Evolutionary conservation across 2,797 vertebrate species (phyloP), one percentile per base, ranked within the genome.

Genomic region (Spizella passerina): DNA sequence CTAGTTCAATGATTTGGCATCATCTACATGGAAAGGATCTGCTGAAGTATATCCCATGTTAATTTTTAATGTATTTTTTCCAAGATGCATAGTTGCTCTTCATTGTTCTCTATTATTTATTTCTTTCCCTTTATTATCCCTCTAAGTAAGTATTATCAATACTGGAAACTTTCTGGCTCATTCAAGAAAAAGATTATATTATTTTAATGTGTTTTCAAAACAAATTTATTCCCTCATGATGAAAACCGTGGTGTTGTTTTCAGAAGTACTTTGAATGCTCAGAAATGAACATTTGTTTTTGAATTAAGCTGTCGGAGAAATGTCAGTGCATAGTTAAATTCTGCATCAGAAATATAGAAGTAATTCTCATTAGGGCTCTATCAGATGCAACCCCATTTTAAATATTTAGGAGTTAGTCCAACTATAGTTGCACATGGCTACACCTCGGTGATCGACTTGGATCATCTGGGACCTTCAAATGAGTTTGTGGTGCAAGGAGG

Each of bases 1-100:
- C 38, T 29, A 47, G 47, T 72, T 94, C 46, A 65, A 12, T 75
- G 47, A 47, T 82, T 93, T 94, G 76, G 47, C 55, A 64, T 92
- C 34, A 49, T 60, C 50, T 71, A 46, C 10, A 3, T 57, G 17
- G 64, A 85, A 93, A 38, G 20, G n/a, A 88, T 88, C 52, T 79
- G 19, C 23, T 63, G 38, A 80, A 85, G 44, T 92, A 77, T 89
- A 46, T 38, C 82, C 68, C 65, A 64, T n/a, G 38, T 75, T 94
- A 84, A 44, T 95, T 91, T 88, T 80, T 57, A 64, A 26, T 72
- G 56, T 11, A 41, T 59, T 86, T 84, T 82, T 82, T 82, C 71
- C 38, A 86, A 72, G 76, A 84, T 4, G 1, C 13, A 17, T 79
- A 82, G 73, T 82, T 88, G 52, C 9, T 82, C 21, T 94, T 88